These are phyloP conservation scores for Procambarus clarkii DNA, from an alignment of 1,140 invertebrate genomes.

Conservation along the genomic window DNA sequence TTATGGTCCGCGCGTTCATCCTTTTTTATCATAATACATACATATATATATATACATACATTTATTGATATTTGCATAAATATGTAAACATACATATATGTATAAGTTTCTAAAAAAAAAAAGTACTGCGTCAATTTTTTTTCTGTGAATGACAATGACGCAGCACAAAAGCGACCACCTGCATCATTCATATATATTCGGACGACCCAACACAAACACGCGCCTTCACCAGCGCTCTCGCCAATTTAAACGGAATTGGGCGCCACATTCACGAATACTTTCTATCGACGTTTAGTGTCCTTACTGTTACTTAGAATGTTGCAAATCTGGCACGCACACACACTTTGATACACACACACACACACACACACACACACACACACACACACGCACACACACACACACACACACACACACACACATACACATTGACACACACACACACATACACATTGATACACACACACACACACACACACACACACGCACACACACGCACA, in stretches of 20 bases:
- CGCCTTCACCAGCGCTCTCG: not conserved
- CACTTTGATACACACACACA: no score
- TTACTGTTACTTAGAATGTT: no score
- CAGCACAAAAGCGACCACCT: not conserved
- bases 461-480: no score
- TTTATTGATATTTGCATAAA: not conserved
- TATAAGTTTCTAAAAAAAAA: not conserved
- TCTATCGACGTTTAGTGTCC: not conserved
- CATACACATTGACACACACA: no score
- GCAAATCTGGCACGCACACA: no score
- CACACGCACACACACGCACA: no score
- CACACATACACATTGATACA: no score
- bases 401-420: conserved; percentile 3
- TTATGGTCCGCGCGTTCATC: no score
- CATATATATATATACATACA: not conserved
- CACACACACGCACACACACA: conserved; percentile 12
- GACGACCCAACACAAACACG: not conserved
- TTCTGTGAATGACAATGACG: not conserved
- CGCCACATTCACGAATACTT: not conserved
- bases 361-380: not conserved
- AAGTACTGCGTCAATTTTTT: no score
- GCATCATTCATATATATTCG: not conserved
- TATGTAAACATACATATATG: not conserved
- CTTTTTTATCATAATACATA: no score
- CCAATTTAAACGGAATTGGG: not conserved